Conservation (phyloP, 2,888 invertebrate genomes). For the Microctonus aethiopoides region DNA sequence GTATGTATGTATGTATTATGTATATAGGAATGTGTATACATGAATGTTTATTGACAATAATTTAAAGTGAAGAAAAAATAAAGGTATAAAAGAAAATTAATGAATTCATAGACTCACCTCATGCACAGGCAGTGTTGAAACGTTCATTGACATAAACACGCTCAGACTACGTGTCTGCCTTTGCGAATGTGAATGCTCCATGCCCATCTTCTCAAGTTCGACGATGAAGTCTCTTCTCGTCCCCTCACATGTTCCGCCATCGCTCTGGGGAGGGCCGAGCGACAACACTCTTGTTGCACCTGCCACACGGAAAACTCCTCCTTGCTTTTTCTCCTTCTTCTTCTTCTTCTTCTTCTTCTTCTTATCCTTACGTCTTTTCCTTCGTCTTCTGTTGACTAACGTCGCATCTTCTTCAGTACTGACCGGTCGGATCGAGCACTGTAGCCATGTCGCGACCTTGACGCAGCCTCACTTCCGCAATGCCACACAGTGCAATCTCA, state of each 20-base stretch:
- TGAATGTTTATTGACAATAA: background rate
- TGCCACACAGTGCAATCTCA: constrained; percentile 23
- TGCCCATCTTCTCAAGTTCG: constrained; percentile 61
- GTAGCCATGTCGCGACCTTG: constrained; percentile 59
- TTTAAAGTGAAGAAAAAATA: background rate
- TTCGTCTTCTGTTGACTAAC: constrained; percentile 21
- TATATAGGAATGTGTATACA: too few relatives aligned
- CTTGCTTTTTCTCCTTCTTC: constrained; percentile 13
- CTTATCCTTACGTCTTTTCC: too few relatives aligned
- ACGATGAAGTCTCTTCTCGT: constrained; percentile 61
- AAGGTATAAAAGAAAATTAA: background rate
- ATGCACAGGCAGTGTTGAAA: constrained; percentile 33
- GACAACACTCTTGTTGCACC: constrained; percentile 40
- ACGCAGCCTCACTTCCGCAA: constrained; percentile 41
- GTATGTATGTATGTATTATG: too few relatives aligned
- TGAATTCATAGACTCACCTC: constrained; percentile 34
- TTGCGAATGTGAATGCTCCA: constrained; percentile 66
- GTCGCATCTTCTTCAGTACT: constrained; percentile 50
- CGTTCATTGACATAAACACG: constrained; percentile 24
- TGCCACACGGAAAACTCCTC: constrained; percentile 37
- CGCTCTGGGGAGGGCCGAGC: constrained; percentile 41
- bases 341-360: constrained; percentile 15
- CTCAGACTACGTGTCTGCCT: constrained; percentile 56
- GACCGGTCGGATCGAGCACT: constrained; percentile 60
- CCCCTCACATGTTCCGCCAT: constrained; percentile 54